Evolutionary conservation across 1,140 invertebrate genomes (phyloP).

Genomic region (Prorops nasuta): DNA sequence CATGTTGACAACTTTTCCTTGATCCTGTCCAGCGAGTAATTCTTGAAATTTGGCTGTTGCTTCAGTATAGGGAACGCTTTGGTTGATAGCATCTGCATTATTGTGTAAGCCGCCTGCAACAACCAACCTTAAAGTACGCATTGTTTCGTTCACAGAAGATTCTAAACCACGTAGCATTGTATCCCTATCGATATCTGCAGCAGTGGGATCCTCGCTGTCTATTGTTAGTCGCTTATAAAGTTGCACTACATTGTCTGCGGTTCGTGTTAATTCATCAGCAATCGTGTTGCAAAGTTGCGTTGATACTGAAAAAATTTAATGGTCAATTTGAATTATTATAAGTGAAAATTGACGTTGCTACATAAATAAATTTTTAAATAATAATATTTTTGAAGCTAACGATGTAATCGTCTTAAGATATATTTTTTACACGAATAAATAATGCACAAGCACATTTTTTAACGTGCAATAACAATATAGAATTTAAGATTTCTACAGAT

Average conservation of each 20-base stretch:
- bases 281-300: conserved; percentile 65
- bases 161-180: conserved; percentile 50
- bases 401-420: too few relatives aligned
- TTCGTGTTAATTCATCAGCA: conserved; percentile 63
- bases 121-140: conserved; percentile 47
- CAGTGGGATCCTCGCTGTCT: conserved; percentile 40
- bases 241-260: conserved; percentile 66
- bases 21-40: conserved; percentile 48
- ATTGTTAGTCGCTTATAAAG: conserved; percentile 62
- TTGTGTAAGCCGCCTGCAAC: conserved; percentile 30
- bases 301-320: conserved; percentile 57
- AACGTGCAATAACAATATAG: too few relatives aligned
- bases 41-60: conserved; percentile 46
- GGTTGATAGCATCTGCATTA: conserved; percentile 33
- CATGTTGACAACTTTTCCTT: conserved; percentile 60
- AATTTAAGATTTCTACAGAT: too few relatives aligned
- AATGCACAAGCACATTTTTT: too few relatives aligned
- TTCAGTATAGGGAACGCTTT: conserved; percentile 36
- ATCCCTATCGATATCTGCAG: conserved; percentile 40
- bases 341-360: background rate
- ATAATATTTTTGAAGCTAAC: too few relatives aligned
- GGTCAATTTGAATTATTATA: background rate
- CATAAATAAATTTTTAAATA: too few relatives aligned
- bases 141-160: conserved; percentile 50
- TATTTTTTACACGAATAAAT: too few relatives aligned